phyloP scores from a whole-genome alignment of 2,113 vertebrate genomes.

The Todiramphus chloris region DNA sequence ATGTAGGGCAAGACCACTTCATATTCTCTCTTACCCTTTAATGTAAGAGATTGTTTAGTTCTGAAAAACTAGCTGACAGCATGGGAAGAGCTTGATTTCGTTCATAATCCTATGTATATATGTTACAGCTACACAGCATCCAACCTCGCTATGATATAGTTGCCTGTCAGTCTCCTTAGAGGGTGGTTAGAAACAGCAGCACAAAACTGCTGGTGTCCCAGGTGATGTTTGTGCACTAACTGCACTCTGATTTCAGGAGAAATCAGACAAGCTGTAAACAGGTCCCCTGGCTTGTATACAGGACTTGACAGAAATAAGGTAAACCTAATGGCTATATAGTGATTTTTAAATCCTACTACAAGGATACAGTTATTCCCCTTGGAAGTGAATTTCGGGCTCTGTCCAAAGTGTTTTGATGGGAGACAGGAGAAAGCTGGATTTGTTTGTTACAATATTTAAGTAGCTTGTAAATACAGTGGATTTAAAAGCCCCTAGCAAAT shows the following conservation, averaged over 20 bases:
- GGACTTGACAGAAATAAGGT: neutral
- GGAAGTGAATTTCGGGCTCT: neutral
- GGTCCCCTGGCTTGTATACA: neutral
- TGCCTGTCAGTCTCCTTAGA: neutral
- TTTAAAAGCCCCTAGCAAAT: neutral
- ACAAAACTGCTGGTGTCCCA: neutral
- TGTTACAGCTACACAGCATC: neutral
- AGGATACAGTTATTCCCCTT: neutral
- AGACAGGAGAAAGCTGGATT: neutral
- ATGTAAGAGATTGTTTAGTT: neutral
- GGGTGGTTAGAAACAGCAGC: neutral
- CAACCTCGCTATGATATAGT: fast-evolving
- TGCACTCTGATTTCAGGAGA: neutral
- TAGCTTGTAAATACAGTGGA: neutral
- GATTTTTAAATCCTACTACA: neutral
- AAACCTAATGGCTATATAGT: neutral
- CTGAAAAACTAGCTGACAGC: neutral
- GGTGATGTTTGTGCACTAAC: neutral
- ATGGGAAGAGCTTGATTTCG: neutral
- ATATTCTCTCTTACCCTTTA: neutral
- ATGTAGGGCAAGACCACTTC: neutral
- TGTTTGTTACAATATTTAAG: neutral
- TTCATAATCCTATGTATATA: neutral
- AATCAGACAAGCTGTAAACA: neutral
- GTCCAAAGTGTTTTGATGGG: neutral